Evolutionary conservation across 2,888 invertebrate species (phyloP).

Genomic region (Apodemia hepburni): DNA sequence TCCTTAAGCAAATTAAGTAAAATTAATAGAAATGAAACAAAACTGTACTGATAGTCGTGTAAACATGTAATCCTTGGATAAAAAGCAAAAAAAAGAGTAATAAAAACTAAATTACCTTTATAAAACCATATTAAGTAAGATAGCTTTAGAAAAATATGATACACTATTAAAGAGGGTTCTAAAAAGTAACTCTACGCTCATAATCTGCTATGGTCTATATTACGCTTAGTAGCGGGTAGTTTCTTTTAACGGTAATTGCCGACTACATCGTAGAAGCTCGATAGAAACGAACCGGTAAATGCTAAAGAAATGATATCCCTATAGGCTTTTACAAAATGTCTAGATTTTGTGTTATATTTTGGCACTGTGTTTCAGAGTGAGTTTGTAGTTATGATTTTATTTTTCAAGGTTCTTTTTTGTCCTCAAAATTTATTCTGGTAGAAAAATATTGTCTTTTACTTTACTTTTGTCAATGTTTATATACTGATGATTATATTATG

Average conservation of each 20-base stretch:
- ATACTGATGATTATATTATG: too few species aligned
- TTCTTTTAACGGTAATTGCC: conserved; percentile 46
- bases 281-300: conserved; percentile 28
- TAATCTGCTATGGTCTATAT: conserved; percentile 44
- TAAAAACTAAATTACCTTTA: background rate
- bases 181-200: conserved; percentile 28
- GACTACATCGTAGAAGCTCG: conserved; percentile 31
- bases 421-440: too few species aligned
- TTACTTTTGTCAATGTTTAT: too few species aligned
- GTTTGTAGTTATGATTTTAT: too few species aligned
- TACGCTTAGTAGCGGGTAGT: conserved; percentile 42
- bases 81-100: background rate
- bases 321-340: conserved; percentile 11
- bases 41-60: too few species aligned
- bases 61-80: too few species aligned
- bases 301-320: conserved; percentile 21
- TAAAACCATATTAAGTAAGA: conserved; percentile 16
- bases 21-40: too few species aligned
- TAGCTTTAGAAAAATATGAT: conserved; percentile 26
- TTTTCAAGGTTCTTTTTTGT: too few species aligned
- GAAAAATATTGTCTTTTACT: too few species aligned
- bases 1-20: too few species aligned
- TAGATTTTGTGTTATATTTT: conserved; percentile 14
- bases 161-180: conserved; percentile 35
- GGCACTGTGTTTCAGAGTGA: background rate